A percentile compares a stretch with the other conserved stretches of the same genome.
phyloP scores from a whole-genome alignment of 2,797 vertebrate species.

The Vultur gryphus region DNA sequence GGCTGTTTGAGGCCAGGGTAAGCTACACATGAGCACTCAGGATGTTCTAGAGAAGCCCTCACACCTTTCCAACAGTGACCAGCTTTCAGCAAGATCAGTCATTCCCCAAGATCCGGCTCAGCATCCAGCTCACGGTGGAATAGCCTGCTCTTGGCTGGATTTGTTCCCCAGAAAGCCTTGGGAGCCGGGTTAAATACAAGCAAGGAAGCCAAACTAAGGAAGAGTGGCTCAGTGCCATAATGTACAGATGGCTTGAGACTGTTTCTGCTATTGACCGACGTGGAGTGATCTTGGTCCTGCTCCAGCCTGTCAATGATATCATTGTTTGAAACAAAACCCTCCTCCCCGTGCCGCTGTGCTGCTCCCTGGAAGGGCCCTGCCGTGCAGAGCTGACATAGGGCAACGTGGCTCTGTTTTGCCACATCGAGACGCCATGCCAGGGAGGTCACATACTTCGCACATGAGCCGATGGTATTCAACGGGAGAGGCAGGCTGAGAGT shows the following conservation, averaged over 20 bases:
- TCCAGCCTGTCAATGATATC: slow-evolving; percentile 67
- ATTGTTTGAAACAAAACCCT: slow-evolving; percentile 61
- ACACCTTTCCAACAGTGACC: not conserved
- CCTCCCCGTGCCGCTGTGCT: not conserved
- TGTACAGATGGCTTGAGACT: slow-evolving; percentile 68
- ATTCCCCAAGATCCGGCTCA: not conserved
- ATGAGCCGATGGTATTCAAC: not conserved
- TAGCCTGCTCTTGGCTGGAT: slow-evolving; percentile 52
- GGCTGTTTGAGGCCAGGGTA: not conserved
- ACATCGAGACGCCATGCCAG: not conserved
- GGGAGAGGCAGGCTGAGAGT: not conserved
- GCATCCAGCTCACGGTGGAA: not conserved
- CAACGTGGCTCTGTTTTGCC: not conserved
- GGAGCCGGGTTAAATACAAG: not conserved
- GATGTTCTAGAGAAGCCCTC: not conserved
- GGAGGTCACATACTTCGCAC: not conserved
- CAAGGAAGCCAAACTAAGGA: not conserved
- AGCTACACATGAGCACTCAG: not conserved
- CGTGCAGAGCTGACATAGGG: not conserved
- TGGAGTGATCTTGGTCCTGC: not conserved
- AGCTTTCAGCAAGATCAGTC: not conserved
- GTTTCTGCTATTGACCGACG: slow-evolving; percentile 46
- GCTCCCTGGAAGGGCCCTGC: not conserved
- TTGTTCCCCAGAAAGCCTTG: slow-evolving; percentile 76
- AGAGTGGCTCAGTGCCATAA: slow-evolving; percentile 70